Base-by-base conservation (phyloP, 53 echinoderm and acorn worm genomes). In the Echinarachnius parma region DNA sequence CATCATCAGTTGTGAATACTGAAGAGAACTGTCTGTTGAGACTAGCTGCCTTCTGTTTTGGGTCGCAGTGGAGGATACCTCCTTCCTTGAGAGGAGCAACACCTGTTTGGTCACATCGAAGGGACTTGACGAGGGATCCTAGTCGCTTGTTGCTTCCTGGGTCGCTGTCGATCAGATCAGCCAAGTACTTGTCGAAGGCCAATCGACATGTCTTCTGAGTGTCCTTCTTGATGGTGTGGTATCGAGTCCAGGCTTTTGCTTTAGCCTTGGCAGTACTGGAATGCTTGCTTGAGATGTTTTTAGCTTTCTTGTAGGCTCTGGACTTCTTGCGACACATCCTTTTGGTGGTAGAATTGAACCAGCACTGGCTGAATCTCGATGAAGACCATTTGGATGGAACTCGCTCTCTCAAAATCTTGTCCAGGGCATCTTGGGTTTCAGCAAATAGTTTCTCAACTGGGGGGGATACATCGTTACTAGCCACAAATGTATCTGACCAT, bases 1-100 rank as follows among this genome's bases (percentile, higher is more conserved):
- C 14, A 5, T 49, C 49, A 34, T 61, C 36, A 13, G 14, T 35
- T 1, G 21, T 21, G 28, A 62, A 78, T 4, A 78, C 64, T 16
- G 63, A 78, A 20, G 78, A 26, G 32, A 64, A 78, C 28, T 64
- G 52, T 2, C 27, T 78, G 42, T 66, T 66, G 3, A 66, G 49
- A 3, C 45, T 66, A 28, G 45, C n/a, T n/a, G 66, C 28, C 66
- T 48, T 66, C 19, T 25, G 46, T 46, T 15, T 66, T 1, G 66
- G 66, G 28, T 46, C 47, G 27, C 49, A 46, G 61, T 81, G 59
- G 2, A 71, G 65, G 8, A 81, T 33, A 8, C 53, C 42, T 28
- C 74, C 81, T 21, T 81, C 71, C 31, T 81, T 81, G 34, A 81
- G 25, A 16, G 69, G 69, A 2, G 69, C 29, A 3, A 80, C 80